Base-by-base conservation (phyloP, 2,113 vertebrate genomes). In the Picathartes gymnocephalus region DNA sequence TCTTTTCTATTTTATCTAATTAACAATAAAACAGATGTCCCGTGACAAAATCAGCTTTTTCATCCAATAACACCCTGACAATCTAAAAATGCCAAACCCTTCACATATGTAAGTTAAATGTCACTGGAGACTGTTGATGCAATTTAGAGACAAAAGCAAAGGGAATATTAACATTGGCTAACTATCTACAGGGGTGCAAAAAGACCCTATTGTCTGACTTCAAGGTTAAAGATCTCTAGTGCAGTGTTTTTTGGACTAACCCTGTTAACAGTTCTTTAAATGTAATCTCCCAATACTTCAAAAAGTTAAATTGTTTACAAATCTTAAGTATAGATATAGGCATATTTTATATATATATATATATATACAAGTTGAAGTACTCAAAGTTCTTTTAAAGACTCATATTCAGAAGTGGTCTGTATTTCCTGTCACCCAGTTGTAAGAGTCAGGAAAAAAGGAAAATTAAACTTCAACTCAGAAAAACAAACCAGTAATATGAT, bases 21-120 rank as follows among this genome's bases (percentile, higher is more conserved):
- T 98, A 98, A 97, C 98, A 97, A 97, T 97, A 97, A 98, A 97
- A 97, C 97, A 98, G 97, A 98, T 97, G 92, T 97, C 97, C 95
- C 47, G 2, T 97, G 92, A 97, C 98, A 98, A 96, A 97, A 92
- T 97, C 97, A 92, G 56, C 51, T 95, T 97, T 97, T 97, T 95
- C 95, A 95, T 97, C 97, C 94, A 97, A 94, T 97, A 98, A 96
- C 95, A 96, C 19, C 89, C 92, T 94, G 95, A 98, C 97, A 96
- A 95, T 95, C 90, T 95, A 97, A 97, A 98, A 97, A 97, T 97
- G 96, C 96, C 98, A 97, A 58, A 95, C 95, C 80, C 88, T 95
- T 96, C 96, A 97, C 95, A 93, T 96, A 96, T 97, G 96, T 97
- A 98, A 97, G 96, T 94, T 97, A 97, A 98, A 98, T 97, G 97